Base-by-base conservation (phyloP, 2,888 invertebrate species). In the Agrotis clavis region DNA sequence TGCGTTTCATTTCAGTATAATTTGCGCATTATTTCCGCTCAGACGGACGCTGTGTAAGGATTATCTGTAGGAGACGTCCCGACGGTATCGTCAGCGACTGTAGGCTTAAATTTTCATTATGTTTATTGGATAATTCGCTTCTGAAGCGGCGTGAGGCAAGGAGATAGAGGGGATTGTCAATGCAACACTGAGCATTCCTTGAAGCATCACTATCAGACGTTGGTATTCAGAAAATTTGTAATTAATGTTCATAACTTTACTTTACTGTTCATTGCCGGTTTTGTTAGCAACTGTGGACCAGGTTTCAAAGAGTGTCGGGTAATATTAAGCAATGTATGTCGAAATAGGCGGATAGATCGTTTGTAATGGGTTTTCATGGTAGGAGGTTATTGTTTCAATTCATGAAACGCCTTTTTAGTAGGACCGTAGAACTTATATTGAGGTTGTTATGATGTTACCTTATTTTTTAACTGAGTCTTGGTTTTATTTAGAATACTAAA, bases 91-190 rank as follows among this genome's bases (percentile, higher is more conserved):
- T 92, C 92, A 92, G 91, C 93, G 92, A 90, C 92, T 92, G 91
- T 93, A 93, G 94, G 95, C 95, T 95, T 95, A 95, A 96, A 95
- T 95, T 95, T 95, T 96, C 96, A 96, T 96, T 95, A 96, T 94
- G 94, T 95, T 95, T 95, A 96, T 95, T 95, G 96, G 94, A 96
- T 95, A 95, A 95, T 95, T 94, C 95, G 92, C 92, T 92, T 91
- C 91, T 89, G 89, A 87, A 87, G 89, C 90, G 89, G 94, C 94
- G 92, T 94, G 94, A 95, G 92, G 87, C 90, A 81, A 82, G 72
- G 91, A 93, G 95, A 96, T 96, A 96, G 93, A 92, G 90, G 84
- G 94, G 95, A 95, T 95, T 94, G 92, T 93, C 90, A 90, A 95
- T 96, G 96, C 95, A 94, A 96, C 94, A 93, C 89, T 95, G 96